Conservation (phyloP, 2,888 invertebrate species). For the Ennomos erosarius region DNA sequence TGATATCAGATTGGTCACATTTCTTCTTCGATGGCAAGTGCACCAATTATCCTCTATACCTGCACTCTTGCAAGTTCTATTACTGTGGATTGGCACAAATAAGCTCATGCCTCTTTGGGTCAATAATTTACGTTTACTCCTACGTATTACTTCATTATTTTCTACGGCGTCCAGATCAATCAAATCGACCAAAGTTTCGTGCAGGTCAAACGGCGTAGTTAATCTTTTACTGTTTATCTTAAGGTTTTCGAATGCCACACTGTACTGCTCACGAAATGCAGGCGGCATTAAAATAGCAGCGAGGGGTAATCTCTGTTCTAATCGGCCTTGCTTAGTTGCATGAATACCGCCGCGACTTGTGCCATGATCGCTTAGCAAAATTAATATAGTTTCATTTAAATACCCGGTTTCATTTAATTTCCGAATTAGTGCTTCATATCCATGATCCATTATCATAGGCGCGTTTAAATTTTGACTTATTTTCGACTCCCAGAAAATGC, state of each 20-base stretch:
- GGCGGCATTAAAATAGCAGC: constrained; percentile 88
- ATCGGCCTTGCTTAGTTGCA: constrained; percentile 90
- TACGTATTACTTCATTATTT: constrained; percentile 47
- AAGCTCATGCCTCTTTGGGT: constrained; percentile 88
- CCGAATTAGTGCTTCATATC: constrained; percentile 83
- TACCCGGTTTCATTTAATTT: constrained; percentile 73
- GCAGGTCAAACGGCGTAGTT: constrained; percentile 91
- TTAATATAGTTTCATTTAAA: constrained; percentile 86
- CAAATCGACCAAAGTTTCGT: constrained; percentile 90
- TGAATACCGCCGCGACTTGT: constrained; percentile 91
- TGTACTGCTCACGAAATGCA: constrained; percentile 87
- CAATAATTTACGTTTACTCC: constrained; percentile 48
- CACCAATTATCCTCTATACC: constrained; percentile 92
- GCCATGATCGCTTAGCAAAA: constrained; percentile 94
- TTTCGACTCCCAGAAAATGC: constrained; percentile 91
- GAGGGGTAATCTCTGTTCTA: constrained; percentile 94
- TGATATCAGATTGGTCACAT: constrained; percentile 34
- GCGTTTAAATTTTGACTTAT: constrained; percentile 92
- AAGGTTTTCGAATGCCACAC: constrained; percentile 86
- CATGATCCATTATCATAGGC: constrained; percentile 88
- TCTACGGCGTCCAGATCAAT: constrained; percentile 69
- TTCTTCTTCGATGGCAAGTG: constrained; percentile 88
- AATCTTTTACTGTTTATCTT: constrained; percentile 86
- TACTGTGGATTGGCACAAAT: constrained; percentile 87
- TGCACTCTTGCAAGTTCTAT: constrained; percentile 90